A percentile compares a stretch with the other conserved stretches of the same genome.
These are phyloP conservation scores for Icerya purchasi DNA, from an alignment of 2,888 invertebrate genomes.

Conservation along the genomic window DNA sequence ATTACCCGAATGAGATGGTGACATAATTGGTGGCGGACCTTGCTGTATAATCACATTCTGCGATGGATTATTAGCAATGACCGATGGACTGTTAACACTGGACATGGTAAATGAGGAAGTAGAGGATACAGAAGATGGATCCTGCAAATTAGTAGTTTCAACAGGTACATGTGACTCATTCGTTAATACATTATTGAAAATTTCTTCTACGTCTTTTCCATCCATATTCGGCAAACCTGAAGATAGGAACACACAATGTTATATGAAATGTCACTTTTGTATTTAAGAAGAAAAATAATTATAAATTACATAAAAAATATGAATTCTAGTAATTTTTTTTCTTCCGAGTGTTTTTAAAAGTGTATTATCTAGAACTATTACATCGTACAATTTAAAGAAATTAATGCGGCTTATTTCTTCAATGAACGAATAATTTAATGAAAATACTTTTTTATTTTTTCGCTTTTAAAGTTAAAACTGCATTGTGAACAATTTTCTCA, in stretches of 20 bases:
- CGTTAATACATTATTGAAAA: constrained; percentile 74
- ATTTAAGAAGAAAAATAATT: too few species aligned
- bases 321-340: too few species aligned
- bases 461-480: neutral
- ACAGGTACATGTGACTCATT: constrained; percentile 56
- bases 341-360: too few species aligned
- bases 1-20: constrained; percentile 23
- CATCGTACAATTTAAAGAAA: too few species aligned
- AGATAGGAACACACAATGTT: too few species aligned
- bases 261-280: too few species aligned
- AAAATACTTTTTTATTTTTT: neutral
- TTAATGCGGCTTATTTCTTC: neutral
- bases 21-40: constrained; percentile 23
- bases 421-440: neutral
- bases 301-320: too few species aligned
- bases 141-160: constrained; percentile 33
- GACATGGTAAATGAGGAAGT: neutral
- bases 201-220: constrained; percentile 74
- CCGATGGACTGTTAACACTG: constrained; percentile 13
- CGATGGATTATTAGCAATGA: constrained; percentile 9
- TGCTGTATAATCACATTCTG: constrained; percentile 13
- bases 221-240: constrained; percentile 58
- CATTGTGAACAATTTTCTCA: too few species aligned
- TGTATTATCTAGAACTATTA: too few species aligned
- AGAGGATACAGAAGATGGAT: constrained; percentile 24